Evolutionary conservation across 53 echinoderm and acorn worm genomes (phyloP), one percentile per base, ranked within the genome.

Genomic region (Apostichopus leukothele): DNA sequence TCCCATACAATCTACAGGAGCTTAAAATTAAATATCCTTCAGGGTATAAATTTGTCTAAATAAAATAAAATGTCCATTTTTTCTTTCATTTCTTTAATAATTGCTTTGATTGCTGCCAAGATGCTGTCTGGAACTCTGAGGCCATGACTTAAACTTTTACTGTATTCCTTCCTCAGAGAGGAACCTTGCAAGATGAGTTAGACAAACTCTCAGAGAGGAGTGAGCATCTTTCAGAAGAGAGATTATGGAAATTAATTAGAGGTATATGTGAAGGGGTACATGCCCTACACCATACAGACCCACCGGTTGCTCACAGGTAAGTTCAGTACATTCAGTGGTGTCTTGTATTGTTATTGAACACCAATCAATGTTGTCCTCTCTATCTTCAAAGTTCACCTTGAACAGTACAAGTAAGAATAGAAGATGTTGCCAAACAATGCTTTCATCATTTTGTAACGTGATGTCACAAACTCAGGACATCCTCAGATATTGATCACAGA

Each of bases 191-290:
- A 74, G 96, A 96, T 53, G 96, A 93, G 55, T 67, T 96, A 75
- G 96, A 96, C 76, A 91, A 89, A 88, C 68, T 96, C 11, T 75
- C 92, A 21, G 76, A 76, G 10, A 91, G 83, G 83, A 93, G 93
- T 52, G 91, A 95, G 27, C 63, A 81, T 12, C 89, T 95, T 81
- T 61, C 92, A 50, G 95, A 95, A 60, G 89, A 79, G 74, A 92
- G 93, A 87, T 89, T 96, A 60, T 91, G 95, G 91, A 86, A 95
- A 50, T 76, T 95, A 73, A 95, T 96, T 81, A 92, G 88, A 84
- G 96, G 91, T 66, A 91, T 95, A 90, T 96, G 96, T 90, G 96
- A 96, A 67, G 96, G 96, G 68, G 92, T 96, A 80, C 92, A 92
- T 63, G 93, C 95, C 53, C 89, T 96, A 13, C 96, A 96, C 90